Base-by-base conservation (phyloP, 2,888 invertebrate genomes). In the Bursaphelenchus okinawaensis region DNA sequence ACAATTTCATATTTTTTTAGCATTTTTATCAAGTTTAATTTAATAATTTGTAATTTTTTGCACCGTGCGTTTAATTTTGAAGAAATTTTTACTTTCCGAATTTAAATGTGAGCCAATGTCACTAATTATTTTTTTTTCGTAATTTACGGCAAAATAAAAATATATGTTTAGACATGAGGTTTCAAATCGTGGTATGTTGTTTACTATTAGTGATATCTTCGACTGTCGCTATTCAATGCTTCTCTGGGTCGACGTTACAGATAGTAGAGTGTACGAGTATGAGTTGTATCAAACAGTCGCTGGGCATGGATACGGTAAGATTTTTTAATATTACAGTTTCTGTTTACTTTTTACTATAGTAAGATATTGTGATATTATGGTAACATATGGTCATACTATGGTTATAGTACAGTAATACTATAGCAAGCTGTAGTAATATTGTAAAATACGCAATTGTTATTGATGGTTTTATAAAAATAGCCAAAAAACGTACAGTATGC, bases 261-360 rank as follows among this genome's bases (percentile, higher is more conserved):
- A 75, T 79, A 52, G 71, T 78, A 65, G 77, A 81, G 60, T 80
- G 80, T 57, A 75, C 80, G 7, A 74, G 76, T 54, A 61, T 78
- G 57, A 75, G 73, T 40, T 80, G 80, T 66, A 81, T 80, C 62
- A 80, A 80, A 66, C 80, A 80, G 61, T 74, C 78, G n/a, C 69
- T 80, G 20, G 79, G 79, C 59, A 68, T 78, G 60, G 80, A 80
- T 70, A 80, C 80, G 68, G 80, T 80, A 65, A 29, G 75, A 62
- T 8, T 3, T 31, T 22, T 61, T 12, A 19, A n/a, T 24, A 59
- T 16, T 6, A 1, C 7, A 4, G 55, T 8, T 4, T 16, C 23
- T 1, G 24, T n/a, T 40, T 23, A 16, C 19, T 56, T 26, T 24
- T 56, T 67, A 80, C n/a, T n/a, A n/a, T n/a, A 78, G 79, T 80